Conservation (phyloP, 2,113 vertebrate species). For the Cathartes aura region DNA sequence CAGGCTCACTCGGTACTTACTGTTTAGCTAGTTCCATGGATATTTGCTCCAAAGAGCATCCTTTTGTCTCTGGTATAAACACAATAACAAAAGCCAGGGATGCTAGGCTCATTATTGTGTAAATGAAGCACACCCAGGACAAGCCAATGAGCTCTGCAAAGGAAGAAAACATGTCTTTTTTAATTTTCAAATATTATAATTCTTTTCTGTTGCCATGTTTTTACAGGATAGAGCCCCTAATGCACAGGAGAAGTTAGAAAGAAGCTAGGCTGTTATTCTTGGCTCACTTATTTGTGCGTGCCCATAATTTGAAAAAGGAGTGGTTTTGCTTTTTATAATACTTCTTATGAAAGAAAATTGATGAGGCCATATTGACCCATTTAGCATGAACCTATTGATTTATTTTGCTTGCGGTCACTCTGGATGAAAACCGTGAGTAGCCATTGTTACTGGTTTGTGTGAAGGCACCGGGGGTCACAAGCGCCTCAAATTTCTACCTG, state of each 20-base stretch:
- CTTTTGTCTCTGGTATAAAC: slow-evolving; percentile 92
- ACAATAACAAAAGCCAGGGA: slow-evolving; percentile 87
- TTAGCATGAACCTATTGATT: not conserved
- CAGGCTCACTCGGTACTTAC: slow-evolving; percentile 67
- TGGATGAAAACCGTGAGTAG: not conserved
- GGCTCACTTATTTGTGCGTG: not conserved
- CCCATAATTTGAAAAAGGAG: not conserved
- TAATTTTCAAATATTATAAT: not conserved
- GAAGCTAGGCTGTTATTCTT: not conserved
- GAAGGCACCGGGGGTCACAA: not conserved
- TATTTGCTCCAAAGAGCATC: slow-evolving; percentile 91
- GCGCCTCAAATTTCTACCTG: not conserved
- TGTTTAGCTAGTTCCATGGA: slow-evolving; percentile 89
- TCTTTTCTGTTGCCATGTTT: not conserved
- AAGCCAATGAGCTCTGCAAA: slow-evolving; percentile 87
- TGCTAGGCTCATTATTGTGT: slow-evolving; percentile 87
- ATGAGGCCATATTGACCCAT: not conserved
- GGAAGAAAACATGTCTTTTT: not conserved
- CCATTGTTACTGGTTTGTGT: not conserved
- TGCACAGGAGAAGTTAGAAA: not conserved
- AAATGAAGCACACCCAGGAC: slow-evolving; percentile 89
- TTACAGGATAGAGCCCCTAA: not conserved
- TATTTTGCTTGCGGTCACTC: not conserved
- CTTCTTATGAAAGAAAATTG: not conserved
- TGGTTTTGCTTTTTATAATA: not conserved